These are phyloP conservation scores for Rhyacichthys aspro DNA, from an alignment of 2,797 vertebrate species.

Conservation along the genomic window DNA sequence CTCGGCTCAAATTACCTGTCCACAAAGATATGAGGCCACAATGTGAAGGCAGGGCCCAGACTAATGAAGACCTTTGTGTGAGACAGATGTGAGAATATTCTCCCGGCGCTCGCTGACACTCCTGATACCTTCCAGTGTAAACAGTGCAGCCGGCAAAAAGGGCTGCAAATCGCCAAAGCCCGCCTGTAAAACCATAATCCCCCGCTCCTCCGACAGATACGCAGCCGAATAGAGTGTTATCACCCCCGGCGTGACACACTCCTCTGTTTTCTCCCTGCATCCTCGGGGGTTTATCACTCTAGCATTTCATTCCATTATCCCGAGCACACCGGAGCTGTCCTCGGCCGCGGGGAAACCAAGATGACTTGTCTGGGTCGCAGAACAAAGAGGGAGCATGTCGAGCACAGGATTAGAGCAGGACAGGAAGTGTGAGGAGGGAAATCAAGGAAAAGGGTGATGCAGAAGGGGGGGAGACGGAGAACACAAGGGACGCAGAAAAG, in stretches of 20 bases:
- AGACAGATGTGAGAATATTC: conserved; percentile 59
- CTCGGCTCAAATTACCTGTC: conserved; percentile 56
- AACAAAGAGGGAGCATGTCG: conserved; percentile 76
- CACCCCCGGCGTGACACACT: conserved; percentile 67
- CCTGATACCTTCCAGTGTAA: conserved; percentile 55
- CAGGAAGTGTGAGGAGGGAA: conserved; percentile 44
- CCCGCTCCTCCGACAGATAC: conserved; percentile 57
- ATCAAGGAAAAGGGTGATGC: conserved; percentile 39
- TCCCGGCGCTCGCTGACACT: conserved; percentile 43
- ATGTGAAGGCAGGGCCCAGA: conserved; percentile 35
- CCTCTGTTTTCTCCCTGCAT: conserved; percentile 71
- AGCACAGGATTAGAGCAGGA: conserved; percentile 65
- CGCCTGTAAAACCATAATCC: conserved; percentile 70
- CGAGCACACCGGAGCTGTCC: conserved; percentile 63
- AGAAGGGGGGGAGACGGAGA: conserved; percentile 31
- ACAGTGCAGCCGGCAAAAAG: conserved; percentile 49
- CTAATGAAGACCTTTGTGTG: conserved; percentile 65
- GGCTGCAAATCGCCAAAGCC: conserved; percentile 65
- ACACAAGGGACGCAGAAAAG: conserved; percentile 26
- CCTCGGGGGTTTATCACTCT: conserved; percentile 72
- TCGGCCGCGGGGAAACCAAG: conserved; percentile 61
- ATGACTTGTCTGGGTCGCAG: conserved; percentile 72
- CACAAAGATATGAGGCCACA: conserved; percentile 38
- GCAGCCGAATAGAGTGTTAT: conserved; percentile 71
- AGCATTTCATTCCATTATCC: conserved; percentile 75